Conservation (phyloP, 1,140 invertebrate species). For the Pseudachorutes palmiensis region DNA sequence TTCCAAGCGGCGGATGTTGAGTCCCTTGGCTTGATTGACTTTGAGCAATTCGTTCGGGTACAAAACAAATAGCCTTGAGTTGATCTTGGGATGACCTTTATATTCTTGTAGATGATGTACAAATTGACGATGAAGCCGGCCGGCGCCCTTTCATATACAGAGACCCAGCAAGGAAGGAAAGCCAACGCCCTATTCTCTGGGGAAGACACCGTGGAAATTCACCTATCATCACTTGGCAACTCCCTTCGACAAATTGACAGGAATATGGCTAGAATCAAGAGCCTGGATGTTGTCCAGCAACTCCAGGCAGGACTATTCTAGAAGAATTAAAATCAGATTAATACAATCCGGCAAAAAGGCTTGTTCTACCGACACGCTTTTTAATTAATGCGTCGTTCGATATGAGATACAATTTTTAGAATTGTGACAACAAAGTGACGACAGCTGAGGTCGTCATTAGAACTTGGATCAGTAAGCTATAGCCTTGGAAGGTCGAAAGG, state of each 20-base stretch:
- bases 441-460: no score
- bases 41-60: conserved; percentile 17
- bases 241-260: conserved; percentile 17
- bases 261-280: conserved; percentile 23
- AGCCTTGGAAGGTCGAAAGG: no score
- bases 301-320: conserved; percentile 25
- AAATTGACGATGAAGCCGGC: conserved; percentile 5
- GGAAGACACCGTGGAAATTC: neutral
- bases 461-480: no score
- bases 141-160: neutral
- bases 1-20: conserved; percentile 7
- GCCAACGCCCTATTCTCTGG: neutral
- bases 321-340: neutral
- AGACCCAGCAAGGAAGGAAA: neutral
- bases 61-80: no score
- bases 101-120: conserved; percentile 14
- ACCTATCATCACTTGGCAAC: neutral
- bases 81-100: neutral
- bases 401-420: no score
- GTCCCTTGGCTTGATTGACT: neutral
- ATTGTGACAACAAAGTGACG: no score
- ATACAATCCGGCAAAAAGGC: no score
- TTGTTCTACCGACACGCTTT: no score
- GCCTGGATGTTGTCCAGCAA: conserved; percentile 26
- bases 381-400: no score